phyloP scores from a whole-genome alignment of 2,888 invertebrate species.

The Ectemnius continuus region DNA sequence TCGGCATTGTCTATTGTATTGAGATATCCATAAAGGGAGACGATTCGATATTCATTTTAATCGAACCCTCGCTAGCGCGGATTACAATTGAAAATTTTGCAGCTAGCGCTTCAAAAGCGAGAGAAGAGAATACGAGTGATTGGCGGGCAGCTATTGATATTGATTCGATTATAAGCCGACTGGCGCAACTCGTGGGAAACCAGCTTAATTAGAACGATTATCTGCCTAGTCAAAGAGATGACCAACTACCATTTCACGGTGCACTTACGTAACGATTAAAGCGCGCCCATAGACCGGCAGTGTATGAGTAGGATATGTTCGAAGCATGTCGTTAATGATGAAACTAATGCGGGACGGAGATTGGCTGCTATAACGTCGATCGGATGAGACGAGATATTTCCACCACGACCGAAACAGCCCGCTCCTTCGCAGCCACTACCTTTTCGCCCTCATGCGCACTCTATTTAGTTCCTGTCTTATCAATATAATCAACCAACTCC shows the following conservation, averaged over 20 bases:
- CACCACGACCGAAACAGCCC: constrained; percentile 26
- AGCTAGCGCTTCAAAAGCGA: constrained; percentile 22
- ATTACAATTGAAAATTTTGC: constrained; percentile 49
- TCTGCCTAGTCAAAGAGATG: constrained; percentile 60
- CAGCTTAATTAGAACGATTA: constrained; percentile 60
- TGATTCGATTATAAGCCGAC: constrained; percentile 41
- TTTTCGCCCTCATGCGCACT: constrained; percentile 10
- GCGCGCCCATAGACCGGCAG: constrained; percentile 37
- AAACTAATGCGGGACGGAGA: constrained; percentile 63
- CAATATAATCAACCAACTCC: no score
- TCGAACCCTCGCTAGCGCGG: constrained; percentile 19
- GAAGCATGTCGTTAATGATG: constrained; percentile 54
- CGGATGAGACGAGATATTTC: constrained; percentile 39
- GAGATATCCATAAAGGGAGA: no score
- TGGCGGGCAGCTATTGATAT: constrained; percentile 48
- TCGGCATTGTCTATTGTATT: no score
- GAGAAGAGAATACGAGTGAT: not conserved
- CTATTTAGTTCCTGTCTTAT: constrained; percentile 14
- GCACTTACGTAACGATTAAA: constrained; percentile 61
- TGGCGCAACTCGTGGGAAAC: constrained; percentile 55
- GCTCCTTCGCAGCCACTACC: constrained; percentile 10
- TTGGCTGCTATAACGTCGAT: constrained; percentile 27
- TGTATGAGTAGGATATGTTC: constrained; percentile 24
- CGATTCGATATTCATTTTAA: not conserved
- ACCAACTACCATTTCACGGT: constrained; percentile 62